These are phyloP conservation scores for Endomychus coccineus DNA, from an alignment of 2,888 invertebrate species.

Conservation along the genomic window DNA sequence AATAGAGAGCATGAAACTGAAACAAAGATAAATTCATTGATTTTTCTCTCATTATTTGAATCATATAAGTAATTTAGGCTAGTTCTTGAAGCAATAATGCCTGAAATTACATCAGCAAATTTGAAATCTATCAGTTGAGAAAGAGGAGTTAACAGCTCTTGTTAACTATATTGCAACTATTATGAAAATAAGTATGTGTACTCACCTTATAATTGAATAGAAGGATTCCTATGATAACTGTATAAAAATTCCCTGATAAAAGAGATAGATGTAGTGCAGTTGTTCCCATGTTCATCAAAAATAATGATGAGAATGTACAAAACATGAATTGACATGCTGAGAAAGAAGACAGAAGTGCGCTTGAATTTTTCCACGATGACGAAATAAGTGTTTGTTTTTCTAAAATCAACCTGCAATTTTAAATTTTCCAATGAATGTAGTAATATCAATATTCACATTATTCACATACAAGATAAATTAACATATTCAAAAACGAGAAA, in stretches of 20 bases:
- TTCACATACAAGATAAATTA: no score
- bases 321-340: constrained; percentile 68
- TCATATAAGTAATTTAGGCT: no score
- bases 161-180: neutral
- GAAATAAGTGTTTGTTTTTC: constrained; percentile 63
- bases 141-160: no score
- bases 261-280: constrained; percentile 75
- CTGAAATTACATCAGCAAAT: no score
- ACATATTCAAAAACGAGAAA: no score
- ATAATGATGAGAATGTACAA: constrained; percentile 67
- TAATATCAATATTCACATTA: no score
- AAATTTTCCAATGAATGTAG: no score
- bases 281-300: constrained; percentile 71
- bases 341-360: constrained; percentile 49
- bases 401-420: constrained; percentile 46
- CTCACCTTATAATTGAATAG: constrained; percentile 75
- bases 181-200: constrained; percentile 14
- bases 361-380: constrained; percentile 56
- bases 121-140: no score
- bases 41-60: no score
- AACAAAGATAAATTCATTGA: constrained; percentile 30
- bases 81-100: no score
- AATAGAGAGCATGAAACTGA: constrained; percentile 77
- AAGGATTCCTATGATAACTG: constrained; percentile 70
- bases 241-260: constrained; percentile 78